Base-by-base conservation (phyloP, 2,888 invertebrate genomes). In the Temnothorax ravouxi region DNA sequence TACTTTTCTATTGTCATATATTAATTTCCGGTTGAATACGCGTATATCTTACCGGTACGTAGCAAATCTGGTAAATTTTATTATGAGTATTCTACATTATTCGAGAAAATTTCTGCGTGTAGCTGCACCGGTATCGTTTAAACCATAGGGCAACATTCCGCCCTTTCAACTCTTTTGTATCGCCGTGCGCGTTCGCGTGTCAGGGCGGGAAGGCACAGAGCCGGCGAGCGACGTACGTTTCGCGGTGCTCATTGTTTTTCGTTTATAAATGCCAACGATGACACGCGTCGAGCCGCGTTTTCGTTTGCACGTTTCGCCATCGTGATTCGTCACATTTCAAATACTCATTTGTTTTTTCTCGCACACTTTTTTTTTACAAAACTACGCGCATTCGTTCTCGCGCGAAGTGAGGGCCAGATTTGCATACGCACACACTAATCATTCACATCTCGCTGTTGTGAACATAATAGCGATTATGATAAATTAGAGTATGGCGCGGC, bases 251-350 rank as follows among this genome's bases (percentile, higher is more conserved):
- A 85, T 89, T 87, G 90, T 89, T 86, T 82, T 64, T 38, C 86
- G 87, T 88, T 82, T 84, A 90, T 89, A 90, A 90, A 90, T 69
- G 90, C 89, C 90, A 87, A 38, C 86, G 82, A 83, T 83, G 87
- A 82, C 89, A 86, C 84, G 67, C 71, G 47, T 47, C 56, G 77
- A 15, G 64, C 38, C 47, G 61, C 69, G 85, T 66, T 86, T 86
- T 79, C 82, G 79, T 71, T 74, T 62, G 52, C 79, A 61, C 54
- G 38, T 15, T 50, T 71, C 74, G 21, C 47, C 62, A 34, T 59
- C 81, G 82, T 67, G 59, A 71, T 76, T 74, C 83, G 67, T 72
- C 67, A 81, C 76, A 59, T 84, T 88, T 89, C 84, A 88, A 89
- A 89, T 85, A 64, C 80, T 86, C 85, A 83, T 90, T 90, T 87